Evolutionary conservation across 1,140 invertebrate genomes (phyloP).

Genomic region (Bradynema listronoti): DNA sequence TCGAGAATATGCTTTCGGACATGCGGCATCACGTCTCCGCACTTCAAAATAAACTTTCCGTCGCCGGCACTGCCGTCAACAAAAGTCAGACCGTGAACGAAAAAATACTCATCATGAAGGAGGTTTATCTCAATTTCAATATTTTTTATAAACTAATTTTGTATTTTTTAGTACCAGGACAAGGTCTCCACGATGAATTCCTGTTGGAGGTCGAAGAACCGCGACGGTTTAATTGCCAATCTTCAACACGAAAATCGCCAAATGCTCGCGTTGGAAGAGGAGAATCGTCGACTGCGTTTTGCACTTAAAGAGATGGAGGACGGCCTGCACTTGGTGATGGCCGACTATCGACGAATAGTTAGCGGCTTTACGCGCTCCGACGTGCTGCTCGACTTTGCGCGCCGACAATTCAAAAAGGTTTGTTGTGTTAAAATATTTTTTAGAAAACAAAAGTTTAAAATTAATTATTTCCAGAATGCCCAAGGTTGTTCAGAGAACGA

Average conservation of each 20-base stretch:
- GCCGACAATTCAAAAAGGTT: conserved; percentile 11
- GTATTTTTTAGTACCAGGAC: conserved; percentile 31
- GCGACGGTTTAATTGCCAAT: conserved; percentile 17
- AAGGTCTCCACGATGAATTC: conserved; percentile 27
- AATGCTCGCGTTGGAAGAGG: conserved; percentile 18
- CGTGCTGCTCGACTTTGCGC: conserved; percentile 9
- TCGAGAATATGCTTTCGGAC: conserved; percentile 23
- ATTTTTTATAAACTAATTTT: conserved; percentile 1
- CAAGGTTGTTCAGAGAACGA: conserved; percentile 10
- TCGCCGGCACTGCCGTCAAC: conserved; percentile 21
- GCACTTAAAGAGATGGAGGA: conserved; percentile 29
- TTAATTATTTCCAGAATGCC: conserved; percentile 12
- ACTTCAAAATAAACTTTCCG: conserved; percentile 24
- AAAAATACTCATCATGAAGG: conserved; percentile 33
- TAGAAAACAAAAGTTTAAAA: neutral
- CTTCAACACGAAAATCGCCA: conserved; percentile 23
- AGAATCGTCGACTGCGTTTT: conserved; percentile 32
- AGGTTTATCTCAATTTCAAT: conserved; percentile 6
- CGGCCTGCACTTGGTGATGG: conserved; percentile 26
- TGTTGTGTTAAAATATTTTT: neutral
- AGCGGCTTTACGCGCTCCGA: conserved; percentile 23
- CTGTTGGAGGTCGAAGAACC: conserved; percentile 28
- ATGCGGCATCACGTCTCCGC: conserved; percentile 30
- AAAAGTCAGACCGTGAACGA: conserved; percentile 33
- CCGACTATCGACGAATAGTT: conserved; percentile 23